A percentile compares a stretch with the other conserved stretches of the same genome.
Evolutionary conservation across 2,888 invertebrate genomes (phyloP).

Genomic region (Cosmia trapezina): DNA sequence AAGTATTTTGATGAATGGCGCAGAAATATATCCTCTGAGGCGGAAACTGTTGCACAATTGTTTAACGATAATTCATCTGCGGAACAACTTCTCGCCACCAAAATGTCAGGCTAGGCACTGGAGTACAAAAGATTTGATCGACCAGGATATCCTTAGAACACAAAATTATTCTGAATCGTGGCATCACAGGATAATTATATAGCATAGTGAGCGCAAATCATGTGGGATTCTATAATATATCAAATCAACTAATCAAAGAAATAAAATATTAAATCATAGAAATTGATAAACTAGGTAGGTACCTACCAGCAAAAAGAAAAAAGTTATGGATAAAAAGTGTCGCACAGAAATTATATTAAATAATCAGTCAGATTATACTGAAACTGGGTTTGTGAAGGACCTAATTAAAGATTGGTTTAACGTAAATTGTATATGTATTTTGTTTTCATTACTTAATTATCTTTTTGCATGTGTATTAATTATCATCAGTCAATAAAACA

Average conservation of each 20-base stretch:
- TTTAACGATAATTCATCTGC: conserved; percentile 1
- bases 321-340: too few relatives aligned
- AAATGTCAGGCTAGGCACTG: neutral
- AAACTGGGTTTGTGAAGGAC: neutral
- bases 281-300: too few relatives aligned
- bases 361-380: neutral
- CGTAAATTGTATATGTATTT: neutral
- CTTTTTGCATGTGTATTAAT: too few relatives aligned
- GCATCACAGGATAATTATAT: conserved; percentile 3
- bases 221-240: neutral
- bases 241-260: too few relatives aligned
- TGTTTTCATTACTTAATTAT: too few relatives aligned
- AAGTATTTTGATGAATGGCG: too few relatives aligned
- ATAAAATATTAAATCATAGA: too few relatives aligned
- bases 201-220: neutral
- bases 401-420: neutral
- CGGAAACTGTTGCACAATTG: neutral
- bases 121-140: conserved; percentile 11
- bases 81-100: neutral
- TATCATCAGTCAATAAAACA: too few relatives aligned
- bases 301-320: too few relatives aligned
- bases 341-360: neutral
- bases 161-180: conserved; percentile 4
- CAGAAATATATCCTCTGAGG: too few relatives aligned
- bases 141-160: conserved; percentile 10